These are phyloP conservation scores for Laothoe populi DNA, from an alignment of 2,888 invertebrate genomes.

Conservation along the genomic window DNA sequence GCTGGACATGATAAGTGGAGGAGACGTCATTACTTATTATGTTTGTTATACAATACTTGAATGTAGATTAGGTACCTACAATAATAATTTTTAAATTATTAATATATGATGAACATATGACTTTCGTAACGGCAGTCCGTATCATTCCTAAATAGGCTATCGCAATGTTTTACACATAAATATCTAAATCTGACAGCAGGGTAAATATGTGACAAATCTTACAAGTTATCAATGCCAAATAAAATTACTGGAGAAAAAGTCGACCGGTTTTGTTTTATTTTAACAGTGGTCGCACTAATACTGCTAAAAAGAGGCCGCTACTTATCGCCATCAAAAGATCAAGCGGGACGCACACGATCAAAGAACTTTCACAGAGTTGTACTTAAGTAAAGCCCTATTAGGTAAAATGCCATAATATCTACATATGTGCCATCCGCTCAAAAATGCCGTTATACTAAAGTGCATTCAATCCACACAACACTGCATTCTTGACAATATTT, in stretches of 20 bases:
- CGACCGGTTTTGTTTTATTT: no score
- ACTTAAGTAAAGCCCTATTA: constrained; percentile 3
- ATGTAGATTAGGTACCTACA: not conserved
- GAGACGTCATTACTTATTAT: not conserved
- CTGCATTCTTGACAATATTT: constrained; percentile 22
- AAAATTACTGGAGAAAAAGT: not conserved
- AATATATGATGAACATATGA: no score
- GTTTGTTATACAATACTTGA: not conserved
- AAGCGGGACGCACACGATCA: not conserved
- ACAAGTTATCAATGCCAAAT: not conserved
- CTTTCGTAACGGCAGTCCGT: no score
- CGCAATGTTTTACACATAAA: not conserved
- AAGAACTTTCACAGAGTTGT: constrained; percentile 34
- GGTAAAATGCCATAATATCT: constrained; percentile 15
- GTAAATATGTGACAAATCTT: not conserved
- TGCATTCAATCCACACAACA: constrained; percentile 17
- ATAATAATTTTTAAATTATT: no score
- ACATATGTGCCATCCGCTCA: constrained; percentile 11
- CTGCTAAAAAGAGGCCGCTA: not conserved
- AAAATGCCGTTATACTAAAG: constrained; percentile 12
- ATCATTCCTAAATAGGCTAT: no score
- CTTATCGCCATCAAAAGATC: not conserved
- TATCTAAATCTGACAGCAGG: not conserved
- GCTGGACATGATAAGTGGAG: not conserved
- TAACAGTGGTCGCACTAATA: no score